phyloP scores from a whole-genome alignment of 2,113 vertebrate genomes.

The sheep (Ovis aries) region DNA sequence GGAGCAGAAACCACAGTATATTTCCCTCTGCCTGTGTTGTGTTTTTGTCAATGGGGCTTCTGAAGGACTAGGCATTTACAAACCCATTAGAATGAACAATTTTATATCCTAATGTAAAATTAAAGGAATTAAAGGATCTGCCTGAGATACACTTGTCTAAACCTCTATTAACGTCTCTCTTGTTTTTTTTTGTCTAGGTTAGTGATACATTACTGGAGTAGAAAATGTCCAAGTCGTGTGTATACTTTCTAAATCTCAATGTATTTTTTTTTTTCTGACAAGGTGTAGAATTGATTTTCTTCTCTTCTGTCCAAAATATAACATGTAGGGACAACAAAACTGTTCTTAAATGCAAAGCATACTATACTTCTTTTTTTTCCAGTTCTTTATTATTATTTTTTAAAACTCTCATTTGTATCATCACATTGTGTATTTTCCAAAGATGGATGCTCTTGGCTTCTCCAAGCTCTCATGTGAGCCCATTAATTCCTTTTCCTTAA shows the following conservation, averaged over 20 bases:
- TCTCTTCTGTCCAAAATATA: neutral
- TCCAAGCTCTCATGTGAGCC: neutral
- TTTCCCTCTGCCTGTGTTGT: neutral
- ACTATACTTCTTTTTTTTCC: neutral
- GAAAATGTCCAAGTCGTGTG: neutral
- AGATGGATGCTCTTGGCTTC: neutral
- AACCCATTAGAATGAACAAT: constrained; percentile 58
- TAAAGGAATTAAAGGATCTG: constrained; percentile 55
- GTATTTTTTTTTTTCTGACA: constrained; percentile 8
- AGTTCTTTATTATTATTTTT: neutral
- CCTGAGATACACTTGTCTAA: constrained; percentile 42
- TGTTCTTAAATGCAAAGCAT: neutral
- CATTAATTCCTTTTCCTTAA: neutral
- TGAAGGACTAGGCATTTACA: constrained; percentile 31
- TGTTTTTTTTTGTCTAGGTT: neutral
- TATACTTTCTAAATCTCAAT: neutral
- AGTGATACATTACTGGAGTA: neutral
- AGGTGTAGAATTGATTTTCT: neutral
- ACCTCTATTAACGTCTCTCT: constrained; percentile 4
- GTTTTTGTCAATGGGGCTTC: constrained; percentile 43
- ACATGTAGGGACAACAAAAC: neutral
- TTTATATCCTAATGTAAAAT: constrained; percentile 61
- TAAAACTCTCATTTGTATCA: neutral
- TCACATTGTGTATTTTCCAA: neutral
- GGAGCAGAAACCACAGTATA: constrained; percentile 28